phyloP scores from a whole-genome alignment of 2,113 vertebrate species.

The Todiramphus chloris region DNA sequence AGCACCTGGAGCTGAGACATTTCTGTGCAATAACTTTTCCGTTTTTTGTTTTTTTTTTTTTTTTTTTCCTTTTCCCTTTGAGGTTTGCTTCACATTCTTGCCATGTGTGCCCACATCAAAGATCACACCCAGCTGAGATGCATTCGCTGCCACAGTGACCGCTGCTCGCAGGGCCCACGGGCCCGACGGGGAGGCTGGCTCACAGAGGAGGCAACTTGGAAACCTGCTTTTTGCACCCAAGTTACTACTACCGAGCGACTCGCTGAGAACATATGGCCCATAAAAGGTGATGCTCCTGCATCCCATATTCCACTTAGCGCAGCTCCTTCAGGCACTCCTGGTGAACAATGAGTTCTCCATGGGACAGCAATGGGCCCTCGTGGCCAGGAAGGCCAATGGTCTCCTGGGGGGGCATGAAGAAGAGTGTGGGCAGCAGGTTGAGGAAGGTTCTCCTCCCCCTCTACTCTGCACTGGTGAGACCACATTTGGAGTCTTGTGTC shows the following conservation, averaged over 20 bases:
- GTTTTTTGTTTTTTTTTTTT: too few species aligned
- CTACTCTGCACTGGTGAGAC: too few species aligned
- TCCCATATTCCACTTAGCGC: fast-evolving
- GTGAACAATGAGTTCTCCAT: too few species aligned
- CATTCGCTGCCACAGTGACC: neutral
- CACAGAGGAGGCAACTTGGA: neutral
- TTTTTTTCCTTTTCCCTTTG: neutral
- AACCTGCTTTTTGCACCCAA: neutral
- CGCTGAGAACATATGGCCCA: neutral
- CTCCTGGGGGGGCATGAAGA: too few species aligned
- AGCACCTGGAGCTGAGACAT: neutral
- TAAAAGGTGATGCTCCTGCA: neutral
- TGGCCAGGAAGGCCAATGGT: too few species aligned
- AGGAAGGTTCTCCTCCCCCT: too few species aligned
- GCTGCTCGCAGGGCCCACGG: neutral
- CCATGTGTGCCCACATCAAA: fast-evolving
- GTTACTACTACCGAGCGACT: neutral
- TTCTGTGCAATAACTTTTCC: neutral
- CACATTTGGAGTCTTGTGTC: too few species aligned
- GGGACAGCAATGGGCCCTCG: too few species aligned
- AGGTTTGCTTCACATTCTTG: neutral
- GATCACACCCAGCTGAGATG: fast-evolving
- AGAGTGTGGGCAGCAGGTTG: too few species aligned
- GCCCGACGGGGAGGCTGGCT: neutral
- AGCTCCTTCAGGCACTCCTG: neutral